Conservation (phyloP, 2,113 vertebrate genomes). For the Cryptomyrus ogoouensis region DNA sequence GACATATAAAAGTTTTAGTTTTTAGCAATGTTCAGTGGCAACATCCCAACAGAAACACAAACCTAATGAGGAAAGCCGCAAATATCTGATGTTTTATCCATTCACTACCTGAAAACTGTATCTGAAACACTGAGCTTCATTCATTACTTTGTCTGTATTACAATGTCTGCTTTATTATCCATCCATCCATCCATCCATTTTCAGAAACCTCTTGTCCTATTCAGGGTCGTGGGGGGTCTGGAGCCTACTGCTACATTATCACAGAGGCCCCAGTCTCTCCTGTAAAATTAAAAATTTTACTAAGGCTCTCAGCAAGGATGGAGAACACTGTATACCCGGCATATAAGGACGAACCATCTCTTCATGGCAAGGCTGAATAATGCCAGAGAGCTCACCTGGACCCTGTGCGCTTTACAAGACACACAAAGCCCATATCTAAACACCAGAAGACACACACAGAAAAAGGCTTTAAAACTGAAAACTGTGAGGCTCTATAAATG, state of each 20-base stretch:
- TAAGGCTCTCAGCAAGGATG: background rate
- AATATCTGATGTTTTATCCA: background rate
- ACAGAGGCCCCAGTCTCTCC: background rate
- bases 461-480: background rate
- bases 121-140: background rate
- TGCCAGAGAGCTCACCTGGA: background rate
- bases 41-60: background rate
- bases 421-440: background rate
- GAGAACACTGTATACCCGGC: background rate
- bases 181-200: background rate
- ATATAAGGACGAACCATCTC: background rate
- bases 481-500: background rate
- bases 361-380: background rate
- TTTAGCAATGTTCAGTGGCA: background rate
- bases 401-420: background rate
- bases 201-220: too few relatives aligned
- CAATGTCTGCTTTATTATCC: background rate
- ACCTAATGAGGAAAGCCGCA: background rate
- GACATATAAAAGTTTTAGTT: background rate
- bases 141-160: background rate
- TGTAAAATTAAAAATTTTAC: background rate
- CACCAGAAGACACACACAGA: background rate
- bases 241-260: background rate
- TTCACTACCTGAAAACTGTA: background rate
- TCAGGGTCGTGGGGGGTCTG: too few relatives aligned